These are phyloP conservation scores for Ptilonorhynchus violaceus DNA, from an alignment of 2,113 vertebrate genomes.

Conservation along the genomic window DNA sequence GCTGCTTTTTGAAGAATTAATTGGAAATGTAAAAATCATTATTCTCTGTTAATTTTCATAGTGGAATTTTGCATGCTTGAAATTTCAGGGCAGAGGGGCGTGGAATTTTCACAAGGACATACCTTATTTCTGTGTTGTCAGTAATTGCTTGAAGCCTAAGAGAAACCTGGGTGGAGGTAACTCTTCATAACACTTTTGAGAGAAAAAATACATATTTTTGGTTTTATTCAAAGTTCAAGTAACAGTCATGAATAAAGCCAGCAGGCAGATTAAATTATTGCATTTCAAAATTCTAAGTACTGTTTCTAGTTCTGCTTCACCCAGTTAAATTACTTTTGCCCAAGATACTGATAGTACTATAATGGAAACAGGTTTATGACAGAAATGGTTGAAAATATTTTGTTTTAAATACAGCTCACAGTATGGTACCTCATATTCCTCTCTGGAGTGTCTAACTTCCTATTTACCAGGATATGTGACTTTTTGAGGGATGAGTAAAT, in stretches of 20 bases:
- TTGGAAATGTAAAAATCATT: not conserved
- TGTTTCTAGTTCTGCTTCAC: conserved; percentile 49
- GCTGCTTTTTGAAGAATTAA: not conserved
- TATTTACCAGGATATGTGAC: not conserved
- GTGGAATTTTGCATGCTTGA: not conserved
- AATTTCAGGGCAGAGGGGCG: not conserved
- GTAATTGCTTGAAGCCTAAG: not conserved
- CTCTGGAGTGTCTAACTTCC: not conserved
- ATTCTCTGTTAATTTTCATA: not conserved
- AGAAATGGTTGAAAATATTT: not conserved
- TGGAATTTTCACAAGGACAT: not conserved
- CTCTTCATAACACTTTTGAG: not conserved
- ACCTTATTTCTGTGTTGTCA: not conserved
- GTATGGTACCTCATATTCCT: not conserved
- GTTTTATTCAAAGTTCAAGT: not conserved
- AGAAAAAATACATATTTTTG: not conserved
- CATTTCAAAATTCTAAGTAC: conserved; percentile 17
- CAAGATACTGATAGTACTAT: not conserved
- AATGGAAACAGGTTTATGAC: not conserved
- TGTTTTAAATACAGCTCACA: not conserved
- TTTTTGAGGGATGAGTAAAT: not conserved
- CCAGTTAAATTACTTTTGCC: conserved; percentile 33
- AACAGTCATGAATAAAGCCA: not conserved
- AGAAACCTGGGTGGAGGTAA: not conserved
- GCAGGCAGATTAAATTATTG: conserved; percentile 12